Percentiles rank a stretch among this genome's conserved stretches.
phyloP scores from a whole-genome alignment of 1,140 invertebrate genomes.

The Dinoponera quadriceps region DNA sequence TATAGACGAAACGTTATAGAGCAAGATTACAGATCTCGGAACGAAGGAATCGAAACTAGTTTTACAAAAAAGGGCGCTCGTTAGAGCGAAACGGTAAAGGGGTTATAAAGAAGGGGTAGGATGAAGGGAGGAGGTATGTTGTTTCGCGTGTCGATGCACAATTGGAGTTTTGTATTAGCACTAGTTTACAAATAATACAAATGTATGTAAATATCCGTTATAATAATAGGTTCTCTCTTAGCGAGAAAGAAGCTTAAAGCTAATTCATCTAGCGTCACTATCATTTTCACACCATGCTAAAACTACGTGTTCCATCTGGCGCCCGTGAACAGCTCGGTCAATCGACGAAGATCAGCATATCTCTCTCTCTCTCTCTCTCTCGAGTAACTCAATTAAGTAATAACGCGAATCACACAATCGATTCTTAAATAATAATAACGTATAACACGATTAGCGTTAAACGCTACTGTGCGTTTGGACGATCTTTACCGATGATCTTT shows the following conservation, averaged over 20 bases:
- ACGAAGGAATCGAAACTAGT: slow-evolving; percentile 64
- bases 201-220: slow-evolving; percentile 84
- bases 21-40: slow-evolving; percentile 72
- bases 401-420: background rate
- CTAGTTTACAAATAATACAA: slow-evolving; percentile 85
- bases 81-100: slow-evolving; percentile 60
- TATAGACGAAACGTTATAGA: slow-evolving; percentile 78
- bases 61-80: slow-evolving; percentile 58
- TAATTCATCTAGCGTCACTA: slow-evolving; percentile 84
- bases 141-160: slow-evolving; percentile 79
- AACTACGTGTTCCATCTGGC: slow-evolving; percentile 75
- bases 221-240: slow-evolving; percentile 80
- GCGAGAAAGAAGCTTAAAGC: slow-evolving; percentile 80
- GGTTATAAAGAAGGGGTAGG: slow-evolving; percentile 15
- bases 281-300: slow-evolving; percentile 81
- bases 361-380: background rate
- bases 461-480: background rate
- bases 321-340: slow-evolving; percentile 70
- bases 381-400: background rate
- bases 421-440: background rate
- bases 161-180: slow-evolving; percentile 85
- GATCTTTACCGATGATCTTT: background rate
- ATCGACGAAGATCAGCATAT: slow-evolving; percentile 1
- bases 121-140: slow-evolving; percentile 37
- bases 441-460: slow-evolving; percentile 16